Evolutionary conservation across 2,797 vertebrate species (phyloP), one percentile per base, ranked within the genome.

Genomic region (Anguilla pacifica): DNA sequence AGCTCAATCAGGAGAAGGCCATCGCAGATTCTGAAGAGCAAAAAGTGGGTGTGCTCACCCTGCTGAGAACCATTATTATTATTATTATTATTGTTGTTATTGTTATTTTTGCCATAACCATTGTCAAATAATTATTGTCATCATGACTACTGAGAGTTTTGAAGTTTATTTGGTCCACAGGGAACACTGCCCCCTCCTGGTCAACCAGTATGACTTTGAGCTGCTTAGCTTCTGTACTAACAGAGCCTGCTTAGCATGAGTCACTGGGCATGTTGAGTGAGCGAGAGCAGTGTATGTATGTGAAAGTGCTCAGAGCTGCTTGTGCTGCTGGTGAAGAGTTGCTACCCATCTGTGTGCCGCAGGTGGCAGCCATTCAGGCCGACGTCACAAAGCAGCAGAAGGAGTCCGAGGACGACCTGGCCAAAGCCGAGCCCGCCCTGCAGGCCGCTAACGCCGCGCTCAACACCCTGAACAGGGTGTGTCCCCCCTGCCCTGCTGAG

Each of bases 331-430:
- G 59, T 86, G 46, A 15, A 67, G n/a, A 17, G 70, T 61, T 72
- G 39, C 17, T 6, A 64, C n/a, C 35, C 43, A n/a, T 43, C 57
- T 81, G 5, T 89, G 85, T 31, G 89, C 92, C 89, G 88, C 87
- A 96, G 95, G 94, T 95, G 84, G 94, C 94, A 90, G 93, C 94
- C 55, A 96, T 96, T 92, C 95, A 97, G 92, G 93, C 94, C 79
- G 92, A 96, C 92, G 95, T 97, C 89, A 96, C 91, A 57, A 97
- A 97, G 92, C 91, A 96, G 91, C 94, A 96, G 90, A 91, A 94
- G 87, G 94, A 95, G 88, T 96, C 93, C 85, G 95, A 97, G 92
- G 91, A 95, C 7, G 96, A 96, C 88, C 93, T 97, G 92, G 93
- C 92, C 85, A 96, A 97, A 93, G 94, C 96, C 87, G 93, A 97